Conservation (phyloP, 1,140 invertebrate genomes). For the Drosophila sp. region DNA sequence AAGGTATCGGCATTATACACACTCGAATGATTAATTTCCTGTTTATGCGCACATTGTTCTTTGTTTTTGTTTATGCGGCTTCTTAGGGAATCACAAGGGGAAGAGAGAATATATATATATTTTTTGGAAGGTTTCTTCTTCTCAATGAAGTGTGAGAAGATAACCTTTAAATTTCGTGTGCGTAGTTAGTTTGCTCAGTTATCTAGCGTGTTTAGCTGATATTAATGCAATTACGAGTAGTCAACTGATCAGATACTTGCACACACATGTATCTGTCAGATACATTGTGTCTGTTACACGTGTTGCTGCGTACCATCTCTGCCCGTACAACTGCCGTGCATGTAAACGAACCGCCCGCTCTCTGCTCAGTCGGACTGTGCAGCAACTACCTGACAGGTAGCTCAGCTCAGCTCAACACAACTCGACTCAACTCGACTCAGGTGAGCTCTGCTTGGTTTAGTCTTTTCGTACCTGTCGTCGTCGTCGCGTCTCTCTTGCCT, state of each 20-base stretch:
- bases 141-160: conserved; percentile 34
- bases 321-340: not conserved
- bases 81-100: conserved; percentile 27
- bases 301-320: conserved; percentile 54
- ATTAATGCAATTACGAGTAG: conserved; percentile 62
- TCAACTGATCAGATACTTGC: conserved; percentile 62
- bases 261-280: conserved; percentile 29
- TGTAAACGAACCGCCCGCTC: conserved; percentile 42
- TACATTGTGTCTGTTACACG: conserved; percentile 55
- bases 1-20: conserved; percentile 54
- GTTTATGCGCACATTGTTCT: conserved; percentile 72
- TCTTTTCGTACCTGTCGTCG: conserved; percentile 71
- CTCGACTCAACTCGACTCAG: conserved; percentile 14
- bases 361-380: conserved; percentile 14
- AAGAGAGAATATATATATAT: conserved; percentile 27
- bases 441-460: conserved; percentile 52
- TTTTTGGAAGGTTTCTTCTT: conserved; percentile 50
- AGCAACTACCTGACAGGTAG: conserved; percentile 58
- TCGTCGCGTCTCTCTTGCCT: conserved; percentile 51
- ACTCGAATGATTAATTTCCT: conserved; percentile 79
- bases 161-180: conserved; percentile 14
- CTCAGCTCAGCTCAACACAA: conserved; percentile 28
- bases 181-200: not conserved
- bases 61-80: conserved; percentile 61
- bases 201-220: conserved; percentile 69